Evolutionary conservation across 2,113 vertebrate genomes (phyloP).

Genomic region (Glareola pratincola): DNA sequence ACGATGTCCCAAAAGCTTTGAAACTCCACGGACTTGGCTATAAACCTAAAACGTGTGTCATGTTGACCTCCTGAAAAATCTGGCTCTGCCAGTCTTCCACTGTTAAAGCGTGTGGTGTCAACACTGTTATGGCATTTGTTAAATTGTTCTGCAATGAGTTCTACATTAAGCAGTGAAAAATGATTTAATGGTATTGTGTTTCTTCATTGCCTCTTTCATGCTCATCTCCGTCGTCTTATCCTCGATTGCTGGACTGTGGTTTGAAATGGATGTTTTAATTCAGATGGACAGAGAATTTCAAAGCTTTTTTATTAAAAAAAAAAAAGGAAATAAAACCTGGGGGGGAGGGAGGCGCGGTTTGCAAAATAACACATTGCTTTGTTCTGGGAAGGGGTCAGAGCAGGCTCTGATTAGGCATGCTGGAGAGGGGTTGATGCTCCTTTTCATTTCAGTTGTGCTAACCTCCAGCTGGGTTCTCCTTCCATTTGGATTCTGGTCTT

Average conservation of each 20-base stretch:
- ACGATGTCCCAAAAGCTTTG: neutral
- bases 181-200: slow-evolving; percentile 33
- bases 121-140: neutral
- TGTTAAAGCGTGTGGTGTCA: neutral
- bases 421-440: neutral
- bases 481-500: neutral
- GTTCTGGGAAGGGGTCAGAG: neutral
- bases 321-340: neutral
- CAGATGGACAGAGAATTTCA: neutral
- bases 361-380: neutral
- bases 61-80: neutral
- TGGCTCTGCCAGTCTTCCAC: neutral
- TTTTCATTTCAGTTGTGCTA: neutral
- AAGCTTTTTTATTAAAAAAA: neutral
- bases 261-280: neutral
- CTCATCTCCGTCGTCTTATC: neutral
- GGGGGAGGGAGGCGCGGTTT: neutral
- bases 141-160: neutral
- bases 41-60: neutral
- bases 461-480: neutral
- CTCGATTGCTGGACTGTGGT: neutral
- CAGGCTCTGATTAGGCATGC: neutral
- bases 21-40: neutral
- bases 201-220: neutral
- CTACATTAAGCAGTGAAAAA: slow-evolving; percentile 22